Evolutionary conservation across 2,797 vertebrate genomes (phyloP), one percentile per base, ranked within the genome.

Genomic region (Hapalemur alaotrensis): DNA sequence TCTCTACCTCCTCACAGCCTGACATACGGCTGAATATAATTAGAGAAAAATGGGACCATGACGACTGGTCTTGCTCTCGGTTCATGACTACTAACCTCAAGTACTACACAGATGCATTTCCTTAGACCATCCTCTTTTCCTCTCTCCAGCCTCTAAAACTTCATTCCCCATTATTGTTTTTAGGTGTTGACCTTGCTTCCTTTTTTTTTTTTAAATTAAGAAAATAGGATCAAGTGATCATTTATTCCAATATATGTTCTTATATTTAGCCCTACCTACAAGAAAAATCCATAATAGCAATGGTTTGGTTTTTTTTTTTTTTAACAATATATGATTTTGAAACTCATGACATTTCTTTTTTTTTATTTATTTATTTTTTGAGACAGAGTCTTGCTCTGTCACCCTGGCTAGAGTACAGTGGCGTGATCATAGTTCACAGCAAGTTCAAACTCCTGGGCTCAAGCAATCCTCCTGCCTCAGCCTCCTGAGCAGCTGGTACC

Each of bases 281-380:
- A 52, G 70, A 67, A 87, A 76, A 89, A 87, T 28, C 50, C 52
- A 73, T 82, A 93, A 85, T 67, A 78, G n/a, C 59, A 95, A 38
- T 96, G n/a, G 15, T 87, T 96, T 91, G 52, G 61, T 91, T 10
- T 85, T 80, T 89, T 81, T 69, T 90, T 46, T 86, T 86, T 84
- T 80, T 43, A 46, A 61, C 28, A 54, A 28, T 85, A 38, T 67
- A 25, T 95, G 52, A 63, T 84, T 93, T 96, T 84, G 48, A 89
- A 90, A 93, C 22, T 78, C 15, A 48, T 83, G 25, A 93, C 15
- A 11, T 88, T 96, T 75, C 4, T 73, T 78, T 73, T 73, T 61
- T n/a, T 65, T 65, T 4, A 4, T 65, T 65, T 65, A 18, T 38
- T 38, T 38, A n/a, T n/a, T 38, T n/a, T 65, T 18, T 65, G 32